Base-by-base conservation (phyloP, 2,113 vertebrate genomes). In the Thinocorus orbignyianus region DNA sequence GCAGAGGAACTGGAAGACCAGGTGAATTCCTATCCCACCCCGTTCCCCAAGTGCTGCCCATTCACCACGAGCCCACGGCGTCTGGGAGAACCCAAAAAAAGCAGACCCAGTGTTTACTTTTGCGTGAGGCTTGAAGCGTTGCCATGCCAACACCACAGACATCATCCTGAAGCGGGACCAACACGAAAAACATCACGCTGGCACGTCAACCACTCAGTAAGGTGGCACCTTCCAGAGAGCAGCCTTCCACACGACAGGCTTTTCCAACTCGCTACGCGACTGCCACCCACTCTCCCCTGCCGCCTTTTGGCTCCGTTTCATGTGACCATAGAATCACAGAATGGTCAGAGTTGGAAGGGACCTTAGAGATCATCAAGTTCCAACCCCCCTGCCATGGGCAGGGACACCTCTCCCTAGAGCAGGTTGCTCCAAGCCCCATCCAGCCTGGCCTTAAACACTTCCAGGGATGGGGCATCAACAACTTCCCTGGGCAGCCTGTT, bases 191-290 rank as follows among this genome's bases (percentile, higher is more conserved):
- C 81, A 87, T 30, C 76, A 28, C 5, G 3, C 66, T 84, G 92
- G 89, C 86, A 88, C 66, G n/a, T 42, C 46, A n/a, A 3, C 24
- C 0, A 2, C 88, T 90, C 25, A 5, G 57, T 35, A 61, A 76
- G 74, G 80, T 62, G 72, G 78, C 84, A 70, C 44, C 83, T 95
- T 74, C 60, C 71, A 78, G 81, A 13, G 24, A 82, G 62, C 78
- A 5, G 71, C 73, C 64, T 69, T 82, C 74, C 79, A 24, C 80
- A 49, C 2, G 0, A 25, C n/a, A 9, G 2, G 4, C 1, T 2
- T 19, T 71, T 8, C 92, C 81, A 81, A 46, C 35, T 14, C 8
- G 51, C 81, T 66, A 55, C 17, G 58, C 28, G 3, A 3, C 64
- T 26, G 85, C 88, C 18, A 0, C 93, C 95, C 81, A 62, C 88